phyloP scores from a whole-genome alignment of 2,113 vertebrate species.

The Eurypyga helias region DNA sequence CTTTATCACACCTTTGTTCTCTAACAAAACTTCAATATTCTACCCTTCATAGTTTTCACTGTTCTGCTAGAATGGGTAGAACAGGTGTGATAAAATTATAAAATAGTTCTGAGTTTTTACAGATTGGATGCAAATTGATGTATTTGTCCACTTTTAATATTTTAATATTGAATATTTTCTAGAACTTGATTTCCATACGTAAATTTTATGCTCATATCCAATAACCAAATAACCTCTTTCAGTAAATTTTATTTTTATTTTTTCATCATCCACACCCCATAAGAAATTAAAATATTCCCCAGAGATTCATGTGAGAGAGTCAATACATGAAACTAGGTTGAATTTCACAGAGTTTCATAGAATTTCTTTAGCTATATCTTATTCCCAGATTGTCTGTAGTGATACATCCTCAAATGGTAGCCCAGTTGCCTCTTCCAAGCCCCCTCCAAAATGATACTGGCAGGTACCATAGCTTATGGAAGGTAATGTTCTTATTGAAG shows the following conservation, averaged over 20 bases:
- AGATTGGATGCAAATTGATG: neutral
- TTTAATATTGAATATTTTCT: neutral
- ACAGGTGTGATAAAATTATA: neutral
- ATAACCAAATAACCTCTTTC: neutral
- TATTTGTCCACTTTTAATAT: neutral
- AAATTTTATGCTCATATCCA: neutral
- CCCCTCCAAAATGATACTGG: neutral
- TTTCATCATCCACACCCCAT: rapidly evolving
- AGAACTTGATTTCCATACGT: neutral
- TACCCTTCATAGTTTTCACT: neutral
- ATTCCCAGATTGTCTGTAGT: neutral
- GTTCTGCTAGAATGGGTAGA: neutral
- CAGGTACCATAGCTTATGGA: neutral
- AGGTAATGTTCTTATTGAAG: rapidly evolving
- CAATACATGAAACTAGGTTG: neutral
- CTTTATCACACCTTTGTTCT: rapidly evolving
- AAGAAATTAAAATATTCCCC: neutral
- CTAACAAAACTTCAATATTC: neutral
- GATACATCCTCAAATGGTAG: neutral
- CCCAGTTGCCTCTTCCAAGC: neutral
- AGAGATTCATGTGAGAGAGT: neutral
- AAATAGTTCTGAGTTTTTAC: neutral
- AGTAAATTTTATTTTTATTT: neutral
- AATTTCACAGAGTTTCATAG: neutral
- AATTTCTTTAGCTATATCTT: neutral